A percentile compares a stretch with the other conserved stretches of the same genome.
phyloP scores from a whole-genome alignment of 2,797 vertebrate genomes.

The Melanogrammus aeglefinus region DNA sequence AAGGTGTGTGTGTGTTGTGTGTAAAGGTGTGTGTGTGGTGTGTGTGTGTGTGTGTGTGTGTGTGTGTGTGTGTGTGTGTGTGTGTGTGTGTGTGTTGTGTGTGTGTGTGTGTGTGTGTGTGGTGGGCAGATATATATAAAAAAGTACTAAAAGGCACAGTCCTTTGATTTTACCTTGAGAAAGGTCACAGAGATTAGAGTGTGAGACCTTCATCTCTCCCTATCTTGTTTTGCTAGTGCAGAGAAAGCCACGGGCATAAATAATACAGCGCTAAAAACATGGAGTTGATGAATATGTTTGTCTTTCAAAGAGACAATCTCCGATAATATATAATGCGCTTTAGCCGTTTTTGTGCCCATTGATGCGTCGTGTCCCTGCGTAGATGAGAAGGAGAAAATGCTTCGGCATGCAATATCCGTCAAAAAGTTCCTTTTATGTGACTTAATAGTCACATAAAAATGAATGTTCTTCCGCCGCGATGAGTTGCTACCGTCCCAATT shows the following conservation, averaged over 20 bases:
- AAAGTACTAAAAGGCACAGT: constrained; percentile 22
- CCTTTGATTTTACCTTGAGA: constrained; percentile 49
- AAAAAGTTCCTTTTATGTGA: background rate
- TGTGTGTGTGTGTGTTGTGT: background rate
- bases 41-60: background rate
- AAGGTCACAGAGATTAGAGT: constrained; percentile 43
- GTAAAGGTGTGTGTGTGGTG: background rate
- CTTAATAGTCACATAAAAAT: background rate
- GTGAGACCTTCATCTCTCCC: constrained; percentile 32
- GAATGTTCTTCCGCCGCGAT: too few relatives aligned
- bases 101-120: background rate
- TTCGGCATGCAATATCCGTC: background rate
- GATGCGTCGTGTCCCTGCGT: background rate
- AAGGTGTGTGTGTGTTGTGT: background rate
- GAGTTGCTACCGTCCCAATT: too few relatives aligned
- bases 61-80: too few relatives aligned
- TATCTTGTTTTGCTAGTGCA: background rate
- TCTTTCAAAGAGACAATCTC: background rate
- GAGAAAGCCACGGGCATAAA: background rate
- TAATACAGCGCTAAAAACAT: background rate
- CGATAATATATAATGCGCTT: background rate
- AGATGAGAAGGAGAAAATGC: background rate
- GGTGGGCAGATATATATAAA: background rate
- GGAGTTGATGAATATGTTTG: background rate
- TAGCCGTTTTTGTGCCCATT: background rate